phyloP scores from a whole-genome alignment of 2,888 invertebrate genomes.

The Laothoe populi region DNA sequence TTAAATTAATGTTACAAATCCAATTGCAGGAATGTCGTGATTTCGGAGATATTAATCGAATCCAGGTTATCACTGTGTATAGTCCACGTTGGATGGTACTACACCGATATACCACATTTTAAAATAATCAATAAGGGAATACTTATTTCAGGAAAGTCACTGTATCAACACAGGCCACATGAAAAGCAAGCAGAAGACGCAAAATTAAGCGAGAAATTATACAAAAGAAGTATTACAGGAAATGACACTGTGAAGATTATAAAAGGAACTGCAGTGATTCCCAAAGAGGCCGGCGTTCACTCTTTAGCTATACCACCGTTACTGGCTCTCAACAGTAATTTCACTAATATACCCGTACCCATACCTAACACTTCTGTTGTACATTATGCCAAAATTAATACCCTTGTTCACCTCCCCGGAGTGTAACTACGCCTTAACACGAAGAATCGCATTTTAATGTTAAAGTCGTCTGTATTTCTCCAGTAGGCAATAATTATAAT shows the following conservation, averaged over 20 bases:
- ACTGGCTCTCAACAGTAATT: constrained; percentile 63
- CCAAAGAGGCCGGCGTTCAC: constrained; percentile 58
- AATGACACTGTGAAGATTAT: constrained; percentile 50
- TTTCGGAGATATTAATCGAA: too few species aligned
- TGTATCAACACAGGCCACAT: not conserved
- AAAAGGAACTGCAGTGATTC: constrained; percentile 62
- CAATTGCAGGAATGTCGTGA: too few species aligned
- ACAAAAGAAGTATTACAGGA: constrained; percentile 34
- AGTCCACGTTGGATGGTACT: too few species aligned
- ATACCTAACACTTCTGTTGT: constrained; percentile 75
- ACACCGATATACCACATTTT: too few species aligned
- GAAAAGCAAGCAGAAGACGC: not conserved
- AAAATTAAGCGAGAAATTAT: not conserved
- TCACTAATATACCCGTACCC: constrained; percentile 69
- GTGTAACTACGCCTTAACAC: not conserved
- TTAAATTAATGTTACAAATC: too few species aligned
- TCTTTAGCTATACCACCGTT: constrained; percentile 67
- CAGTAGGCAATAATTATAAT: not conserved
- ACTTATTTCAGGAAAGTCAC: constrained; percentile 5
- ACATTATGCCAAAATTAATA: constrained; percentile 70
- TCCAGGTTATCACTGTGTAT: too few species aligned
- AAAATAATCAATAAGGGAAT: not conserved
- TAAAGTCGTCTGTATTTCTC: not conserved
- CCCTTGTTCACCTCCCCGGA: constrained; percentile 52
- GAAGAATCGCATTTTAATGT: not conserved